Conservation (phyloP, 2,113 vertebrate species). For the Odontesthes bonariensis region DNA sequence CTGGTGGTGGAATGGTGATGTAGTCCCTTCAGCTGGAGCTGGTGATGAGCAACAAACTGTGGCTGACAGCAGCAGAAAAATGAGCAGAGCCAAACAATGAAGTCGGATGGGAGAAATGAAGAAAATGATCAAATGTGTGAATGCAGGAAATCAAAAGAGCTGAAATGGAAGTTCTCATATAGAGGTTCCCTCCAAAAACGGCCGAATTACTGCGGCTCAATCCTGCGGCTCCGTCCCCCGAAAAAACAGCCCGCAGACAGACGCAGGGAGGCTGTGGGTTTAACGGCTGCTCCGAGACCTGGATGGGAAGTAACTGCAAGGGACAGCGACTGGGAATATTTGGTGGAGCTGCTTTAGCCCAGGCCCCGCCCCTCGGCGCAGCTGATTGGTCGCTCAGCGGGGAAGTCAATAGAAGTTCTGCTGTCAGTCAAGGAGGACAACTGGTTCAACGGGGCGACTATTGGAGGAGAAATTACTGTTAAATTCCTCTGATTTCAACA, state of each 20-base stretch:
- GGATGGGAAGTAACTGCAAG: constrained; percentile 79
- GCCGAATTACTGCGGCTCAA: constrained; percentile 10
- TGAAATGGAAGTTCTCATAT: constrained; percentile 80
- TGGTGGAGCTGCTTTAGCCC: constrained; percentile 61
- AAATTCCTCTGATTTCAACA: background rate
- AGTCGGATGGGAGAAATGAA: constrained; percentile 62
- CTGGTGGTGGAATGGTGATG: constrained; percentile 48
- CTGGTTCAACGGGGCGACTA: constrained; percentile 35
- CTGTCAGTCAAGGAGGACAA: constrained; percentile 78
- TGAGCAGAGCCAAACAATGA: constrained; percentile 54
- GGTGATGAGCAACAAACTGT: constrained; percentile 51
- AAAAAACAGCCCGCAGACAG: constrained; percentile 33
- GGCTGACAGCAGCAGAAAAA: constrained; percentile 57
- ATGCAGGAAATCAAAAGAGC: constrained; percentile 71
- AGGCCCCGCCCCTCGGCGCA: constrained; percentile 70
- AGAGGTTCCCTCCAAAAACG: constrained; percentile 42
- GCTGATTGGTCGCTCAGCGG: constrained; percentile 76
- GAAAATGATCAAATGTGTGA: constrained; percentile 66
- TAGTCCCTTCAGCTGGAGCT: constrained; percentile 63
- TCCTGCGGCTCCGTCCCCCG: constrained; percentile 64
- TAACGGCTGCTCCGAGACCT: constrained; percentile 63
- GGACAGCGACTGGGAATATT: constrained; percentile 73
- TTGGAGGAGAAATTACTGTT: background rate
- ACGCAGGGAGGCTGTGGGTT: constrained; percentile 44
- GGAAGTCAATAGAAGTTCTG: constrained; percentile 45